Evolutionary conservation across 1,140 invertebrate species (phyloP).

Genomic region (Carcinoscorpius rotundicauda): DNA sequence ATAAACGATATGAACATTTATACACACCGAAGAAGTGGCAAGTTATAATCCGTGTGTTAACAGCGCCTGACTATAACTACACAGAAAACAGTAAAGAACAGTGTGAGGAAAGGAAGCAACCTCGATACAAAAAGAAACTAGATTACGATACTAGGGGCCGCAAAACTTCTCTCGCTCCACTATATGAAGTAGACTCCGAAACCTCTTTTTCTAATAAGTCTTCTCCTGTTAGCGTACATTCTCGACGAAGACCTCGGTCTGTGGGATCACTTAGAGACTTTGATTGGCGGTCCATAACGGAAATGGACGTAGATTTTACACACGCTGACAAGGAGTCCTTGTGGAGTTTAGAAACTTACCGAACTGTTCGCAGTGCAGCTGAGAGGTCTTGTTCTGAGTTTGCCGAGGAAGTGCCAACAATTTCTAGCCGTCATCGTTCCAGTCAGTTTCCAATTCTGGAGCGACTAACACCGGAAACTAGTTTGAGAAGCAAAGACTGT

Average conservation of each 20-base stretch:
- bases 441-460: not conserved
- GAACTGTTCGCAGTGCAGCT: constrained; percentile 12
- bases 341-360: constrained; percentile 18
- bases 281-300: constrained; percentile 64
- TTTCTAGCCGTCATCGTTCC: constrained; percentile 9
- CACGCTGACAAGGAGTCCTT: constrained; percentile 22
- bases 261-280: constrained; percentile 26
- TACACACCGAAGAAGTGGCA: constrained; percentile 67
- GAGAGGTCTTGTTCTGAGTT: constrained; percentile 19
- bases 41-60: constrained; percentile 75
- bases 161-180: constrained; percentile 63
- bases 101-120: constrained; percentile 31
- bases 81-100: constrained; percentile 33
- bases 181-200: constrained; percentile 69
- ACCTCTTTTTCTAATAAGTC: constrained; percentile 57
- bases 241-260: constrained; percentile 32
- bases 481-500: too few species aligned
- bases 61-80: constrained; percentile 42
- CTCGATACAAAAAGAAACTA: constrained; percentile 33
- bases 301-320: constrained; percentile 70
- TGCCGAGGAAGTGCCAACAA: constrained; percentile 20
- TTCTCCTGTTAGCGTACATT: constrained; percentile 42
- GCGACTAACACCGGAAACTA: too few species aligned
- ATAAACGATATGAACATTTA: constrained; percentile 59
- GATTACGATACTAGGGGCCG: constrained; percentile 44